Evolutionary conservation across 2,113 vertebrate genomes (phyloP).

Genomic region (Jaculus jaculus): DNA sequence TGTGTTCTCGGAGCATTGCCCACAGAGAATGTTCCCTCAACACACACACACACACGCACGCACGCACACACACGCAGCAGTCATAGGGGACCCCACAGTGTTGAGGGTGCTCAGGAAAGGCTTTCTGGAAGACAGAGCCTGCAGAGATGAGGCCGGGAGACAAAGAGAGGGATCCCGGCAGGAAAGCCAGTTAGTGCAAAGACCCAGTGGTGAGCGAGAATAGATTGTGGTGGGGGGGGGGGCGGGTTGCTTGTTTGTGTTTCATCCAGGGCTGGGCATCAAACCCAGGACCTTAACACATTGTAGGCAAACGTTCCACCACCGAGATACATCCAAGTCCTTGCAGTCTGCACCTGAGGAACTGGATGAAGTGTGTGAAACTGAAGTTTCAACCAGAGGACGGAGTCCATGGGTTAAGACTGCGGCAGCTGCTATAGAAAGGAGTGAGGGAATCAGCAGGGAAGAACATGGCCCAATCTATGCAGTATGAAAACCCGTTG

Average conservation of each 20-base stretch:
- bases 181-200: neutral
- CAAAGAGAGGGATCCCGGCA: neutral
- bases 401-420: neutral
- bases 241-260: neutral
- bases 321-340: neutral
- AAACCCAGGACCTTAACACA: neutral
- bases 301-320: neutral
- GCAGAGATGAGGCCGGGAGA: neutral
- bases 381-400: neutral
- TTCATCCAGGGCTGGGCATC: too few relatives aligned
- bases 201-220: neutral
- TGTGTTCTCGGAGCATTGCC: neutral
- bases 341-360: neutral
- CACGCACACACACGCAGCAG: neutral
- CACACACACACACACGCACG: neutral
- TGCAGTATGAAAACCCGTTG: neutral
- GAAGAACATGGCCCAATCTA: neutral
- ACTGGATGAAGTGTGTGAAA: neutral
- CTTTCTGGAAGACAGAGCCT: conserved; percentile 27
- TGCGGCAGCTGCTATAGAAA: neutral
- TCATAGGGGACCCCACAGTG: neutral
- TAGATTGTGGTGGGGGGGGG: neutral
- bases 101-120: neutral
- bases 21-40: too few relatives aligned
- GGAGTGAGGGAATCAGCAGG: neutral